Evolutionary conservation across 1,140 invertebrate genomes (phyloP).

Genomic region (Euglossa dilemma): DNA sequence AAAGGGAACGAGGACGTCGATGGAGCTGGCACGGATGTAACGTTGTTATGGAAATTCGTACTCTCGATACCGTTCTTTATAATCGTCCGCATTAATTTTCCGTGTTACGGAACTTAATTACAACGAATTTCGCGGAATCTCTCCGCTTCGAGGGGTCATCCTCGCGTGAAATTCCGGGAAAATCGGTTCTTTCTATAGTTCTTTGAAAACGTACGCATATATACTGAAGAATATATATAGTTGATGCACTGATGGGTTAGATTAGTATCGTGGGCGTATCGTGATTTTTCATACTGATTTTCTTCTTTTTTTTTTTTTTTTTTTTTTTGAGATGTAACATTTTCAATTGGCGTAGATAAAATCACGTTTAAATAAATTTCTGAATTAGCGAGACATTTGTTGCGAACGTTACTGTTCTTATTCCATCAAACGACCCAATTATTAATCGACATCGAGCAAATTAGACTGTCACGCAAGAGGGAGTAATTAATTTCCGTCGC

Average conservation of each 20-base stretch:
- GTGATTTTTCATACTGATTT: too few species aligned
- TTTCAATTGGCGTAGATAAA: not conserved
- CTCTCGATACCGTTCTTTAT: not conserved
- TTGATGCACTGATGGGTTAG: too few species aligned
- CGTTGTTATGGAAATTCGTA: not conserved
- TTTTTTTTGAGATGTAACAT: too few species aligned
- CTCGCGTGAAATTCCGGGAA: too few species aligned
- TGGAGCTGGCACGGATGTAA: not conserved
- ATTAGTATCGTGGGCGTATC: too few species aligned
- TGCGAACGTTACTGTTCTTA: not conserved
- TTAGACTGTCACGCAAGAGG: conserved; percentile 7
- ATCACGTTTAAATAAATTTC: not conserved
- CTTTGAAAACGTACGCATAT: too few species aligned
- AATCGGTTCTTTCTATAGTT: too few species aligned
- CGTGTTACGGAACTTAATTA: not conserved
- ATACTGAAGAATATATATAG: too few species aligned
- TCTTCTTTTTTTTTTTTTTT: too few species aligned
- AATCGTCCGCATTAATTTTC: not conserved
- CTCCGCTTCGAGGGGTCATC: too few species aligned
- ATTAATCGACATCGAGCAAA: conserved; percentile 11
- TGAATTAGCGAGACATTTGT: not conserved
- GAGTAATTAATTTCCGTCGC: conserved; percentile 17
- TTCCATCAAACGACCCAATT: not conserved
- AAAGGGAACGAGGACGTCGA: not conserved
- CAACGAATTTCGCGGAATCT: too few species aligned